A percentile compares a stretch with the other conserved stretches of the same genome.
Evolutionary conservation across 2,113 vertebrate genomes (phyloP).

Genomic region (Neogale vison): DNA sequence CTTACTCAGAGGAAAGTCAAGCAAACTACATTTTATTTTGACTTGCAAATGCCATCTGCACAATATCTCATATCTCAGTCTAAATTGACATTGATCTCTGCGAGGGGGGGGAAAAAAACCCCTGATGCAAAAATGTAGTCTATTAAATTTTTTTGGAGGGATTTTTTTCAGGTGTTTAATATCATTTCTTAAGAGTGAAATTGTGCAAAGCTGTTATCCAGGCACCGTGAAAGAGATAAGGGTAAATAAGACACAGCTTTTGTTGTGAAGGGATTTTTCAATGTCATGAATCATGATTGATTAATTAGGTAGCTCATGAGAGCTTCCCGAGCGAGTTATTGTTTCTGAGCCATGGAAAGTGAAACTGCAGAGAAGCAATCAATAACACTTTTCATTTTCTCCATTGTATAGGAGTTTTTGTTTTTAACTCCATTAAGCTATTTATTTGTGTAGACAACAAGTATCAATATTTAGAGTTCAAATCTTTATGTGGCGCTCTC

Average conservation of each 20-base stretch:
- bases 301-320: background rate
- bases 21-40: slow-evolving; percentile 8
- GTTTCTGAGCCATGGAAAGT: background rate
- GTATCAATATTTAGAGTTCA: background rate
- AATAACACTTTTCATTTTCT: background rate
- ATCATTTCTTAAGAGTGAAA: slow-evolving; percentile 29
- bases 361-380: background rate
- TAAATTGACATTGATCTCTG: slow-evolving; percentile 21
- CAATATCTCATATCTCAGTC: background rate
- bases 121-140: background rate
- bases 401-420: background rate
- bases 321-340: background rate
- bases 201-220: background rate
- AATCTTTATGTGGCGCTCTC: background rate
- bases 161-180: slow-evolving; percentile 42
- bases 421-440: background rate
- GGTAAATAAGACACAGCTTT: background rate
- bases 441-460: background rate
- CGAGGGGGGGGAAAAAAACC: background rate
- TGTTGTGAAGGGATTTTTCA: background rate
- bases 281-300: background rate
- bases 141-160: background rate
- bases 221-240: background rate
- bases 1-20: background rate
- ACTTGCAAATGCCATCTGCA: slow-evolving; percentile 6